Evolutionary conservation across 2,113 vertebrate genomes (phyloP).

Genomic region (Vidua macroura): DNA sequence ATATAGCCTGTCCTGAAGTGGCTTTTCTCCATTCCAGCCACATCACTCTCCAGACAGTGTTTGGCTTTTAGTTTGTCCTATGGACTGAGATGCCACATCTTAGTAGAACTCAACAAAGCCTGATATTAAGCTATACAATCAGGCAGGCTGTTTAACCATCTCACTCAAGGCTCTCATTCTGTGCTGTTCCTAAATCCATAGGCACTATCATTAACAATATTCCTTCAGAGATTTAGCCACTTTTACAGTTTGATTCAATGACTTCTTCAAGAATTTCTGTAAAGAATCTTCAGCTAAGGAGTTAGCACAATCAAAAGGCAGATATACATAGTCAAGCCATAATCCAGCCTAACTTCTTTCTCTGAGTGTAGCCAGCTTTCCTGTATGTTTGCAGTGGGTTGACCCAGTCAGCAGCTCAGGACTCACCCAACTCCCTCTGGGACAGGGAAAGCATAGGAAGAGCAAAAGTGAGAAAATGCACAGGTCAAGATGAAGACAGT

Average conservation of each 20-base stretch:
- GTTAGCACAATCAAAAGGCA: background rate
- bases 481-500: background rate
- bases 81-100: background rate
- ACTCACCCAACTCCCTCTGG: background rate
- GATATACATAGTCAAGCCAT: background rate
- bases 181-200: background rate
- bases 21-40: background rate
- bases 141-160: background rate
- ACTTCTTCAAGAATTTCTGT: background rate
- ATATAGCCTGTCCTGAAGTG: background rate
- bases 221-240: background rate
- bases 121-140: background rate
- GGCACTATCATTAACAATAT: background rate
- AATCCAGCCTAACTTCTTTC: background rate
- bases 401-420: background rate
- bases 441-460: background rate
- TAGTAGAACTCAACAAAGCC: background rate
- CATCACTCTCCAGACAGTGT: background rate
- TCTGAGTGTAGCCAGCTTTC: background rate
- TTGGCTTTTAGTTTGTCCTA: background rate
- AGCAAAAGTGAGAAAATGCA: background rate
- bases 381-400: accelerated
- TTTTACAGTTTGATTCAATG: background rate
- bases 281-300: background rate
- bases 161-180: background rate